Percentiles rank a stretch among this genome's conserved stretches.
Evolutionary conservation across 2,888 invertebrate species (phyloP).

Genomic region (Epinotia bilunana): DNA sequence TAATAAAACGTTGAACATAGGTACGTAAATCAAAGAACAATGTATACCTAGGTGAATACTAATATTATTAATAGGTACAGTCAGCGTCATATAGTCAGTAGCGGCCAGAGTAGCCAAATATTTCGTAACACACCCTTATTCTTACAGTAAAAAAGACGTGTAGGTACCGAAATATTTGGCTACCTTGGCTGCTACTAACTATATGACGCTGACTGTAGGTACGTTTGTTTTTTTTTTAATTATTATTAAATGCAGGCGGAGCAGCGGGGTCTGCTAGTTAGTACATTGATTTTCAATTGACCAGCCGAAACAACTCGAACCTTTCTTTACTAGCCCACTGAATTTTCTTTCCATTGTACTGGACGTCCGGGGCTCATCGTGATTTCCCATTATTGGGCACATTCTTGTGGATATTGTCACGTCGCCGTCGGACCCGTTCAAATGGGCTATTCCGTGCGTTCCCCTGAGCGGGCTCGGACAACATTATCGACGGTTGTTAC

Average conservation of each 20-base stretch:
- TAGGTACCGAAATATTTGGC: no score
- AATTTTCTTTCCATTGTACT: constrained; percentile 26
- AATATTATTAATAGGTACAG: no score
- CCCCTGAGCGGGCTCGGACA: constrained; percentile 53
- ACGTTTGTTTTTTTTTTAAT: not conserved
- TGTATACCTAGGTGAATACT: no score
- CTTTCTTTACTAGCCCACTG: constrained; percentile 23
- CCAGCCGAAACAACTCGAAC: not conserved
- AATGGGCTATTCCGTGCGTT: constrained; percentile 59
- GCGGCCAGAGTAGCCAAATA: no score
- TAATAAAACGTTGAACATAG: no score
- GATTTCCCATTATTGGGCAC: constrained; percentile 55
- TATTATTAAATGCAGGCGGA: not conserved
- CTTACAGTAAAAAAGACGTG: no score
- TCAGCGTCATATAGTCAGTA: no score
- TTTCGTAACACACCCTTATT: no score
- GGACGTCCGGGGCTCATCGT: constrained; percentile 47
- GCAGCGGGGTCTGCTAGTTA: not conserved
- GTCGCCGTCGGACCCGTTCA: constrained; percentile 53
- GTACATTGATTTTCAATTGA: not conserved
- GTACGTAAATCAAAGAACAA: no score
- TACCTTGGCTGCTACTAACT: not conserved
- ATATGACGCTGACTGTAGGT: not conserved
- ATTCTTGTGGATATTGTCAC: constrained; percentile 63
- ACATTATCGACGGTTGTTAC: constrained; percentile 61